Base-by-base conservation (phyloP, 2,797 vertebrate species). In the Rhinogobio ventralis region DNA sequence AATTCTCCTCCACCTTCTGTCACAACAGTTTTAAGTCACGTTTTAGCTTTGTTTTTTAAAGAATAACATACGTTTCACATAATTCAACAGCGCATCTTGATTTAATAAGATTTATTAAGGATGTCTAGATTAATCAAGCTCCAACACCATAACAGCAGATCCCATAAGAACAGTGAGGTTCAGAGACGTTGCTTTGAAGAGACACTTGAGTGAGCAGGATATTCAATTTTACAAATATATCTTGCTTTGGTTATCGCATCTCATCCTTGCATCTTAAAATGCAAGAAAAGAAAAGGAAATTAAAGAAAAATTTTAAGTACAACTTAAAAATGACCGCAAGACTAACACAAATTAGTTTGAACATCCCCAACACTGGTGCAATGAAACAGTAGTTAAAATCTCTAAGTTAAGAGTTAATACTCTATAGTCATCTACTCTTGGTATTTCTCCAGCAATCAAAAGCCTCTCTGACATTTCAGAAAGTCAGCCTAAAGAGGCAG, bases 401-500 rank as follows among this genome's bases (percentile, higher is more conserved):
- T n/a, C 53, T 2, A 36, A 36, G 11, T 55, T 60, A 62, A 11
- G 23, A 25, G 14, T 64, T 78, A 53, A 53, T 53, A 57, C 19
- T 42, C 66, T 33, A 9, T 78, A 78, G 64, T 57, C 36, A 53
- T 69, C 64, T 89, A 66, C 81, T 64, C 81, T 73, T 66, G 83
- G 83, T 88, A 87, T 90, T 89, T 91, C 90, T 90, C 36, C 83
- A 74, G 79, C 72, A 68, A 91, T 85, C 71, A 62, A 73, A 62
- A 86, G 53, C 20, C 15, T 51, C 39, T 66, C 49, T 84, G 78
- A 72, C 74, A 88, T 86, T 86, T 87, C 23, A 73, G 60, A 85
- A 78, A 86, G 91, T 91, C 88, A 79, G 33, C 46, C 28, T 86
- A 83, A 89, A 89, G 89, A 90, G 81, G 67, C 86, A 87, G 85